phyloP scores from a whole-genome alignment of 1,140 invertebrate genomes.

The Ditylenchus dipsaci region DNA sequence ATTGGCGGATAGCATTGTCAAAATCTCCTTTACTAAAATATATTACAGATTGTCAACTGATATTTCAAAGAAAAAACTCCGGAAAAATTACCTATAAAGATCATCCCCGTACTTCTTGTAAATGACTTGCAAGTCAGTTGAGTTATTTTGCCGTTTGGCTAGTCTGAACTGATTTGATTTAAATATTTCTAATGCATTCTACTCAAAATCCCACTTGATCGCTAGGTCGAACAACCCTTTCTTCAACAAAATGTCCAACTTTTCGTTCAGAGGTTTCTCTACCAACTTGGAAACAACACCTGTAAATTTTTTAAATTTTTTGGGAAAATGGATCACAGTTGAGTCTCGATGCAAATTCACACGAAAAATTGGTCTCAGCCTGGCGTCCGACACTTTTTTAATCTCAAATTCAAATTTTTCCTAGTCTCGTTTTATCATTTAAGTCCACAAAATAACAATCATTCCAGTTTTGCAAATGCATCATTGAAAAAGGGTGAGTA shows the following conservation, averaged over 20 bases:
- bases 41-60: not conserved
- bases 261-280: slow-evolving; percentile 47
- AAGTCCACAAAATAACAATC: no score
- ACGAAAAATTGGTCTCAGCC: no score
- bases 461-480: no score
- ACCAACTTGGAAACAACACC: slow-evolving; percentile 29
- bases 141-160: slow-evolving; percentile 38
- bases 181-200: not conserved
- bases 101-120: slow-evolving; percentile 55
- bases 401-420: no score
- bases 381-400: no score
- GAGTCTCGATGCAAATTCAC: no score
- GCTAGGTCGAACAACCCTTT: slow-evolving; percentile 55
- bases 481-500: no score
- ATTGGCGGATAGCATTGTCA: slow-evolving; percentile 51
- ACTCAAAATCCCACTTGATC: slow-evolving; percentile 29
- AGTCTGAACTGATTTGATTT: slow-evolving; percentile 35
- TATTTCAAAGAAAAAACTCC: slow-evolving; percentile 15
- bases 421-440: no score
- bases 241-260: slow-evolving; percentile 51
- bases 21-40: slow-evolving; percentile 55
- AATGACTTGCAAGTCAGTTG: slow-evolving; percentile 37
- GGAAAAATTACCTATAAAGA: slow-evolving; percentile 44
- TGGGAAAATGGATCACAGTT: no score
- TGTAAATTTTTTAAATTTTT: no score